Percentiles rank a stretch among this genome's conserved stretches.
phyloP scores from a whole-genome alignment of 2,113 vertebrate species.

The Mormyrus lacerda region DNA sequence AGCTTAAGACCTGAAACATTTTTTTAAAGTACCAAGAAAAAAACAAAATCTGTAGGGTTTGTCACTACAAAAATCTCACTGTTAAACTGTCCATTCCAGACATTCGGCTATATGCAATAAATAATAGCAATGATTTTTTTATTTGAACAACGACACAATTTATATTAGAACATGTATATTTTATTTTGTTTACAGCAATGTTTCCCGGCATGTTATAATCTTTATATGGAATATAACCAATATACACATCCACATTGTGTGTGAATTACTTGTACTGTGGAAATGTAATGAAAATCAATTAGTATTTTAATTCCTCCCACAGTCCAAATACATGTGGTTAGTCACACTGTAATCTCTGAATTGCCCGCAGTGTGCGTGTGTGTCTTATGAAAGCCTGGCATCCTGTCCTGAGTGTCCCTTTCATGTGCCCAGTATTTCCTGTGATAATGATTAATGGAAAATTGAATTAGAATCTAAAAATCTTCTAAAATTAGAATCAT shows the following conservation, averaged over 20 bases:
- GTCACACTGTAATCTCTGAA: not conserved
- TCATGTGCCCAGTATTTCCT: not conserved
- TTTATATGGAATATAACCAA: not conserved
- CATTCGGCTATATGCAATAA: not conserved
- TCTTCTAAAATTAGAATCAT: not conserved
- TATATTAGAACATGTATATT: not conserved
- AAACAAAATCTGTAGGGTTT: not conserved
- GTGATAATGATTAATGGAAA: not conserved
- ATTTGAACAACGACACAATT: not conserved
- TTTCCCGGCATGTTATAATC: not conserved
- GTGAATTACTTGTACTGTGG: not conserved
- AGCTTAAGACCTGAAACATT: slow-evolving; percentile 5
- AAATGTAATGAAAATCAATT: not conserved
- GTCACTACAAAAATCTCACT: not conserved
- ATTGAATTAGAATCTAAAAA: not conserved
- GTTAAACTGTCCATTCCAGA: not conserved
- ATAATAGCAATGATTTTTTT: not conserved
- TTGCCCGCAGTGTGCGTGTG: not conserved
- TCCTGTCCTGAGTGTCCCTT: not conserved
- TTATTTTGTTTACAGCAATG: not conserved
- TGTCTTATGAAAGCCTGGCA: not conserved
- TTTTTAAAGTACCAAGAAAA: not conserved
- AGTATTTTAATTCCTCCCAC: not conserved
- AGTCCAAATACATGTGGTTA: not conserved
- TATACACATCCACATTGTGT: not conserved